Percentiles rank a stretch among this genome's conserved stretches.
Conservation (phyloP, 2,888 invertebrate genomes). For the Prosapia bicincta region DNA sequence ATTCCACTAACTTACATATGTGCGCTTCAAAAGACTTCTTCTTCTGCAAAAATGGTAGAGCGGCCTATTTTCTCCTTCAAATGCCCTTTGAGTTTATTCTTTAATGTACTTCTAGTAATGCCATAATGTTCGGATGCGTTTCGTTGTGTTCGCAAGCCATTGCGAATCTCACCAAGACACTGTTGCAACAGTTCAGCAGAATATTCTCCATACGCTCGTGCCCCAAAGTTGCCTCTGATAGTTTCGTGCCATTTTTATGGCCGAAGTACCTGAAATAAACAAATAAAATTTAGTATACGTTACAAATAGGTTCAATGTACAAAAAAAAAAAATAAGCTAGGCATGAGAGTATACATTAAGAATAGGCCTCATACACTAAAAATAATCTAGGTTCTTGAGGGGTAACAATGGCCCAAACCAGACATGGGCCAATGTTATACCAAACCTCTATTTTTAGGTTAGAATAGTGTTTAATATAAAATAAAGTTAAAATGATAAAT, state of each 20-base stretch:
- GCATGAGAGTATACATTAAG: neutral
- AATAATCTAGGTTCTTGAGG: neutral
- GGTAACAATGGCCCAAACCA: conserved; percentile 10
- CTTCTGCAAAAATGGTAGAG: neutral
- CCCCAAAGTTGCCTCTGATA: neutral
- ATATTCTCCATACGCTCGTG: neutral
- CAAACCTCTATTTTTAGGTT: too few relatives aligned
- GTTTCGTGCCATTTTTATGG: neutral
- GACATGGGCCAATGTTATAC: too few relatives aligned
- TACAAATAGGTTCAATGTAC: neutral
- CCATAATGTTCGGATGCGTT: neutral
- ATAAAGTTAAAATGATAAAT: too few relatives aligned
- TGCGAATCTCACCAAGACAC: neutral
- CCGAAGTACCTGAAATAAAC: conserved; percentile 12
- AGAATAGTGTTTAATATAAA: too few relatives aligned
- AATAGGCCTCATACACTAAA: neutral
- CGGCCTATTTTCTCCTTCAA: neutral
- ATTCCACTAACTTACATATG: neutral
- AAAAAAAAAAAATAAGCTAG: too few relatives aligned
- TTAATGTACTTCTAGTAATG: conserved; percentile 8
- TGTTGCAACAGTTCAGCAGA: neutral
- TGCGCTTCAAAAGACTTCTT: neutral
- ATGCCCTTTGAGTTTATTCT: neutral
- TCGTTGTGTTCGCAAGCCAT: neutral
- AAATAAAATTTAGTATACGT: neutral